A percentile compares a stretch with the other conserved stretches of the same genome.
Evolutionary conservation across 1,140 invertebrate genomes (phyloP).

Genomic region (Drosophila pruinosa): DNA sequence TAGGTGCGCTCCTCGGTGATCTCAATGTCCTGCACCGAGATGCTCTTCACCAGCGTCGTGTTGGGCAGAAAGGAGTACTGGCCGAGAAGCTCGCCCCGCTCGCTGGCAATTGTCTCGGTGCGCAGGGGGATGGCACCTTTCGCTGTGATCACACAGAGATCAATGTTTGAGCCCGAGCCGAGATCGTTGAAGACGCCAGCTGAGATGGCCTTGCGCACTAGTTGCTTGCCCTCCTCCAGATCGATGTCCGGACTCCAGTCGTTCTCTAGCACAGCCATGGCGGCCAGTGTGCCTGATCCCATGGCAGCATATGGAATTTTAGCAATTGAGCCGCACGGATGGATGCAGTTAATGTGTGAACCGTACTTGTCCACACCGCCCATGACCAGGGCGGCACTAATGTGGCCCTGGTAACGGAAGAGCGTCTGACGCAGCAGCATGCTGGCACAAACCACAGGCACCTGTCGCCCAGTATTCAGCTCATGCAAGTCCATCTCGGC

Average conservation of each 20-base stretch:
- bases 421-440: slow-evolving; percentile 95
- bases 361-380: slow-evolving; percentile 94
- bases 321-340: slow-evolving; percentile 97
- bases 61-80: slow-evolving; percentile 63
- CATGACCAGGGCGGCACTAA: slow-evolving; percentile 96
- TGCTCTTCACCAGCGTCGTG: slow-evolving; percentile 64
- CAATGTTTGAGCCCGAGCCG: slow-evolving; percentile 97
- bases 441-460: slow-evolving; percentile 94
- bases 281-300: slow-evolving; percentile 98
- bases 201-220: slow-evolving; percentile 96
- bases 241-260: slow-evolving; percentile 92
- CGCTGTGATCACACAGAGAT: slow-evolving; percentile 96
- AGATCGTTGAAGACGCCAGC: slow-evolving; percentile 99
- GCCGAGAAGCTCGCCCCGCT: slow-evolving; percentile 86
- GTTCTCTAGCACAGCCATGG: slow-evolving; percentile 97
- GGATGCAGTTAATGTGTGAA: slow-evolving; percentile 93
- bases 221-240: slow-evolving; percentile 93
- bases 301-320: slow-evolving; percentile 95
- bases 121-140: slow-evolving; percentile 90
- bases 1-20: slow-evolving; percentile 40
- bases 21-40: slow-evolving; percentile 42
- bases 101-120: slow-evolving; percentile 94
- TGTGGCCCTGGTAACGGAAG: slow-evolving; percentile 97
- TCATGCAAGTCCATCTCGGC: slow-evolving; percentile 96
- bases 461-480: slow-evolving; percentile 93